Evolutionary conservation across 2,888 invertebrate genomes (phyloP).

Genomic region (Thyatira batis): DNA sequence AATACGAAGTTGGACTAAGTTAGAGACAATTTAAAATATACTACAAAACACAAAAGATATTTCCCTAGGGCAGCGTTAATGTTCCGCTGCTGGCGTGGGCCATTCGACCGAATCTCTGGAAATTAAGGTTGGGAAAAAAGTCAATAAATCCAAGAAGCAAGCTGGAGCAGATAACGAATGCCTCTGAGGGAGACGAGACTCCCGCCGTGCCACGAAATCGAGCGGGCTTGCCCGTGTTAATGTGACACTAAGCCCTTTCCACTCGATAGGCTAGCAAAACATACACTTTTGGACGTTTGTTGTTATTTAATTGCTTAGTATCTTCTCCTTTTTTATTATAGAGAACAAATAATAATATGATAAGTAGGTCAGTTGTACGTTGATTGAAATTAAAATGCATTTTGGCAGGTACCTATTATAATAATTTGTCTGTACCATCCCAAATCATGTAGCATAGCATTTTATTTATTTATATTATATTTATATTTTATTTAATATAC

Average conservation of each 20-base stretch:
- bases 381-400: no score
- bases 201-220: conserved; percentile 25
- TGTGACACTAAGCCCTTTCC: conserved; percentile 55
- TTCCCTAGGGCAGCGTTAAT: conserved; percentile 76
- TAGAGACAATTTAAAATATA: conserved; percentile 69
- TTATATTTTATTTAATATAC: no score
- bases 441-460: no score
- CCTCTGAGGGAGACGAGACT: conserved; percentile 38
- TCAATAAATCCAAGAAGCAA: conserved; percentile 76
- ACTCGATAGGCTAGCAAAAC: conserved; percentile 47
- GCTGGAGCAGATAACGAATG: conserved; percentile 70
- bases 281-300: conserved; percentile 23
- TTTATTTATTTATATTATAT: no score
- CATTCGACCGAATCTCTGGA: conserved; percentile 79
- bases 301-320: conserved; percentile 24
- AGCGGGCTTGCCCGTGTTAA: conserved; percentile 45
- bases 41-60: conserved; percentile 72
- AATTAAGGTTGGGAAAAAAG: conserved; percentile 78
- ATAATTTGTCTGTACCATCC: no score
- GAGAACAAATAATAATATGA: background rate
- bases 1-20: conserved; percentile 22
- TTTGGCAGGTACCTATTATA: no score
- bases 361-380: background rate
- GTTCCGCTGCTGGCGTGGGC: conserved; percentile 74
- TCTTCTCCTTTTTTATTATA: conserved; percentile 31